Conservation (phyloP, 2,113 vertebrate species). For the Heptranchias perlo region DNA sequence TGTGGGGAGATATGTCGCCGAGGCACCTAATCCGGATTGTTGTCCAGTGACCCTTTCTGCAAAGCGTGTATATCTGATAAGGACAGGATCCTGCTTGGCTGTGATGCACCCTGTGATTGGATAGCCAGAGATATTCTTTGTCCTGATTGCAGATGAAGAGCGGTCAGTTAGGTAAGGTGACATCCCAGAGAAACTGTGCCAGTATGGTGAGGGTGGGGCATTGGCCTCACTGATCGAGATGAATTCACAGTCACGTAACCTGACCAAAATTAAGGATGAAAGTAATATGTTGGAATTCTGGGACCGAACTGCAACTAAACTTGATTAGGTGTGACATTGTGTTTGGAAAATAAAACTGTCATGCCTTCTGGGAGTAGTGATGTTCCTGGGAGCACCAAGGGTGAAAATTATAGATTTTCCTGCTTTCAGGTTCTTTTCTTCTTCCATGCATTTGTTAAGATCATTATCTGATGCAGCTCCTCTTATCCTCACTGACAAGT, state of each 20-base stretch:
- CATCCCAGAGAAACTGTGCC: neutral
- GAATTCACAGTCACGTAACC: neutral
- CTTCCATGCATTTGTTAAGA: neutral
- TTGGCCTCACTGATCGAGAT: neutral
- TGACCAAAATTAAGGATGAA: neutral
- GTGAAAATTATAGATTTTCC: neutral
- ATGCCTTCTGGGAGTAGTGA: too few species aligned
- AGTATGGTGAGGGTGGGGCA: neutral
- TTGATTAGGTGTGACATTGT: neutral
- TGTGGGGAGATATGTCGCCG: neutral
- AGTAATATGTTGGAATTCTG: neutral
- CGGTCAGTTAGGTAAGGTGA: neutral
- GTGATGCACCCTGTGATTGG: neutral
- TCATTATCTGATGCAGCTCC: neutral
- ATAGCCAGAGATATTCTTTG: neutral
- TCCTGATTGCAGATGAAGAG: neutral
- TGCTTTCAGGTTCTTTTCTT: neutral
- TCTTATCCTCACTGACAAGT: neutral
- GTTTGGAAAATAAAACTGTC: neutral
- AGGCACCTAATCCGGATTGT: neutral
- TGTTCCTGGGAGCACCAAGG: neutral
- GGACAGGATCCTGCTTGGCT: neutral
- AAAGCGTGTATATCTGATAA: neutral
- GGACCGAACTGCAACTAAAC: too few species aligned
- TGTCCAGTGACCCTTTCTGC: neutral